Base-by-base conservation (phyloP, 2,797 vertebrate species). In the Tapirus indicus region DNA sequence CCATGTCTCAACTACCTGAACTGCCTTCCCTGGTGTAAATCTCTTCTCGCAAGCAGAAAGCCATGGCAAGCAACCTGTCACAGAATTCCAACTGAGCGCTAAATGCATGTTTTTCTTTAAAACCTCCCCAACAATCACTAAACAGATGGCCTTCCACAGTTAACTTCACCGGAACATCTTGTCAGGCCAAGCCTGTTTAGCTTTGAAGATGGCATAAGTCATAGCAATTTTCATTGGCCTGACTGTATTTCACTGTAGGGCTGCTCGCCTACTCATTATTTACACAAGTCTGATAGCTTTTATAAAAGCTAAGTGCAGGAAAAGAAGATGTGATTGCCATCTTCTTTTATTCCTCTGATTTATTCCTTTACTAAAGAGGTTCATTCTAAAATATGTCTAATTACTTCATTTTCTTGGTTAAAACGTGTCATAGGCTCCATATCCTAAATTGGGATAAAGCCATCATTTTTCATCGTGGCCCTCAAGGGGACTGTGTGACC, bases 101-200 rank as follows among this genome's bases (percentile, higher is more conserved):
- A 95, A 97, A 88, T 74, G 52, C 41, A 27, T 66, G 44, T 16
- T 92, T 96, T 92, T 41, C 88, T 88, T 88, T 88, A 66, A 93
- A 77, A 94, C 66, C 12, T 90, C 71, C 52, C 88, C 88, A 38
- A 21, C 0, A 17, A 74, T 88, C 88, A 62, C 88, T 84, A 74
- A 92, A 58, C 85, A 92, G 96, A 93, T 94, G 92, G 75, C 54
- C 85, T 95, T 92, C 66, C 47, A 49, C 64, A 88, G 56, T 62
- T 66, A 66, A 84, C 93, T 27, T 60, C 89, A 91, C 54, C 82
- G 82, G 69, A 68, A 78, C 86, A 91, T 82, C 41, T 93, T 94
- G 52, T 62, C 17, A 77, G 52, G 89, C 95, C 91, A 91, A 88
- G 71, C 35, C 60, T 84, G 58, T 79, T 93, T 69, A 77, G 32